Percentiles rank a stretch among this genome's conserved stretches.
Conservation (phyloP, 2,888 invertebrate genomes). For the Congeria kusceri region DNA sequence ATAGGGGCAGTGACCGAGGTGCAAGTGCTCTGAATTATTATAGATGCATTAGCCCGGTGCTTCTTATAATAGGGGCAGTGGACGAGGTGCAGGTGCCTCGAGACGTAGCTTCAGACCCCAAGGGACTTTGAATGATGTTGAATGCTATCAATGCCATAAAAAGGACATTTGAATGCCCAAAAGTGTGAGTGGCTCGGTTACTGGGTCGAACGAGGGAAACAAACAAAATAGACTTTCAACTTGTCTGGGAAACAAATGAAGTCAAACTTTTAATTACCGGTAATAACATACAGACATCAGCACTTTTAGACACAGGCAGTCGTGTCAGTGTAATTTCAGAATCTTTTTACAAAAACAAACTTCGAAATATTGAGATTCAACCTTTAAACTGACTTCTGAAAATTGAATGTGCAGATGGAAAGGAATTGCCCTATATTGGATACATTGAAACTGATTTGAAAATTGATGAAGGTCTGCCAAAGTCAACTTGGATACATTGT, state of each 20-base stretch:
- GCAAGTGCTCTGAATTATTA: not conserved
- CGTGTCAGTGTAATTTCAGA: too few relatives aligned
- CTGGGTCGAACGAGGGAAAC: not conserved
- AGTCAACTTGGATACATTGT: not conserved
- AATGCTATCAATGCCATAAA: too few relatives aligned
- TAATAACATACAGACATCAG: slow-evolving; percentile 3
- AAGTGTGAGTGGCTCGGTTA: too few relatives aligned
- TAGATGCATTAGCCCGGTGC: too few relatives aligned
- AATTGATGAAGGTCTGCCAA: not conserved
- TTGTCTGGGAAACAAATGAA: slow-evolving; percentile 33
- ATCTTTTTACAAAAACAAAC: slow-evolving; percentile 12
- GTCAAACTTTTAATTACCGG: not conserved
- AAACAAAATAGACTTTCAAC: slow-evolving; percentile 13
- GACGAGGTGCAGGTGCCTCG: too few relatives aligned
- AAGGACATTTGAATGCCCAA: too few relatives aligned
- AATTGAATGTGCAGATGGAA: slow-evolving; percentile 45
- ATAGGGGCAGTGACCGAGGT: not conserved
- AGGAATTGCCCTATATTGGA: slow-evolving; percentile 31
- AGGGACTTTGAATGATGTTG: not conserved
- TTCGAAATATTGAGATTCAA: not conserved
- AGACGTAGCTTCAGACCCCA: too few relatives aligned
- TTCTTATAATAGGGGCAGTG: too few relatives aligned
- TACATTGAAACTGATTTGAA: slow-evolving; percentile 14
- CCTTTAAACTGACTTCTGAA: slow-evolving; percentile 10
- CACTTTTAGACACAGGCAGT: slow-evolving; percentile 37